Evolutionary conservation across 2,888 invertebrate genomes (phyloP).

Genomic region (Tholera decimalis): DNA sequence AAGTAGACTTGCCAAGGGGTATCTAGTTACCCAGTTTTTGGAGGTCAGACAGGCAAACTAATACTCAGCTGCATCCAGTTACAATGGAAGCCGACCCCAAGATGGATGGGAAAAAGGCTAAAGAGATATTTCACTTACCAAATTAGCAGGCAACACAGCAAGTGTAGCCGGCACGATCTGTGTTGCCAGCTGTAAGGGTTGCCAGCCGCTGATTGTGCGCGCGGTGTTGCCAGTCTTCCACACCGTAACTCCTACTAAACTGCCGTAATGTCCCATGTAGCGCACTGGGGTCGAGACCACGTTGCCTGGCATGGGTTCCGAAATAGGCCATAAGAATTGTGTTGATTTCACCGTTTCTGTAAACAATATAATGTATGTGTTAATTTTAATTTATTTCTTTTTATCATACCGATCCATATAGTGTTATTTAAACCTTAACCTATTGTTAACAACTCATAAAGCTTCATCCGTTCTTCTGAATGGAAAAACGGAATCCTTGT

Average conservation of each 20-base stretch:
- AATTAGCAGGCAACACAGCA: slow-evolving; percentile 94
- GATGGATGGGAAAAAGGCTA: too few species aligned
- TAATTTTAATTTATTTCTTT: too few species aligned
- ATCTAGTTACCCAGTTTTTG: too few species aligned
- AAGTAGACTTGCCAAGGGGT: too few species aligned
- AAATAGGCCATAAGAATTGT: slow-evolving; percentile 93
- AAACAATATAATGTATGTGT: slow-evolving; percentile 64
- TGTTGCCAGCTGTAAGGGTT: slow-evolving; percentile 96
- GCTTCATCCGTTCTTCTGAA: too few species aligned
- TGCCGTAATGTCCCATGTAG: slow-evolving; percentile 94
- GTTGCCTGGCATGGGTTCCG: slow-evolving; percentile 92
- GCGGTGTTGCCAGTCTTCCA: slow-evolving; percentile 91
- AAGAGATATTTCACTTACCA: slow-evolving; percentile 72
- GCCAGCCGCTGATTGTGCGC: slow-evolving; percentile 94
- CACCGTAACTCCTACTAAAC: slow-evolving; percentile 93
- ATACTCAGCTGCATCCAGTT: too few species aligned
- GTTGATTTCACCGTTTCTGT: slow-evolving; percentile 94
- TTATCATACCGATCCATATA: too few species aligned
- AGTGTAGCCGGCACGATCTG: slow-evolving; percentile 97
- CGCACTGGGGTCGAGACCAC: slow-evolving; percentile 92
- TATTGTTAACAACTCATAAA: too few species aligned
- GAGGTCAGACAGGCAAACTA: too few species aligned
- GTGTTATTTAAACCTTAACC: too few species aligned
- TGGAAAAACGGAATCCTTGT: too few species aligned
- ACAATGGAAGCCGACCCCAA: too few species aligned